These are phyloP conservation scores for Antheraea mylitta DNA, from an alignment of 1,140 invertebrate genomes.

Conservation along the genomic window DNA sequence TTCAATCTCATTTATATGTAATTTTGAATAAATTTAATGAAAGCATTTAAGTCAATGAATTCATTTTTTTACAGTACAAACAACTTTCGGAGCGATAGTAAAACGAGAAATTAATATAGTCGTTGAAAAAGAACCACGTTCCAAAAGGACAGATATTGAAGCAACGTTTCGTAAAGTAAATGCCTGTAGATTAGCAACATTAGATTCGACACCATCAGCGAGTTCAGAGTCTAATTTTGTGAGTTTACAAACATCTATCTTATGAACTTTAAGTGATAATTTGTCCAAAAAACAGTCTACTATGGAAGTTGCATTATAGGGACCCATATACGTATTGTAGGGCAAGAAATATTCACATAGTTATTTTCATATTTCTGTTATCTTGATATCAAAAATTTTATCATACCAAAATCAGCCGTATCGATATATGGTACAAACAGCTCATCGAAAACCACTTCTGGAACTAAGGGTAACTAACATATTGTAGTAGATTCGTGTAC, in stretches of 20 bases:
- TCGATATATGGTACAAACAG: no score
- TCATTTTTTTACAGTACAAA: slow-evolving; percentile 47
- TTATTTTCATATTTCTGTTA: no score
- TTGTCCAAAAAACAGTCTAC: neutral
- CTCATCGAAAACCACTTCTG: no score
- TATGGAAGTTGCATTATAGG: neutral
- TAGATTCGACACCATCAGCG: slow-evolving; percentile 31
- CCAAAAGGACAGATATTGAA: slow-evolving; percentile 33
- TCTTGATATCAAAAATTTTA: no score
- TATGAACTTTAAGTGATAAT: neutral
- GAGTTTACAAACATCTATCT: slow-evolving; percentile 18
- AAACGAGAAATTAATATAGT: slow-evolving; percentile 52
- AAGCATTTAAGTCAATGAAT: neutral
- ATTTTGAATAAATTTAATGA: neutral
- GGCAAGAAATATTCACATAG: no score
- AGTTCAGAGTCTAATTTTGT: slow-evolving; percentile 36
- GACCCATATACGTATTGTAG: neutral
- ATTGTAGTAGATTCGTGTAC: no score
- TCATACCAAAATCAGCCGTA: no score
- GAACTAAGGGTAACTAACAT: no score
- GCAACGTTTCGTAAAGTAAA: slow-evolving; percentile 41
- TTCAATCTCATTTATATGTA: no score
- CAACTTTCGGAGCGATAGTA: slow-evolving; percentile 54
- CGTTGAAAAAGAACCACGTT: slow-evolving; percentile 26
- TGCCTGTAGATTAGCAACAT: slow-evolving; percentile 29